Evolutionary conservation across 2,797 vertebrate species (phyloP), one percentile per base, ranked within the genome.

Genomic region (Benthosema pterotum): DNA sequence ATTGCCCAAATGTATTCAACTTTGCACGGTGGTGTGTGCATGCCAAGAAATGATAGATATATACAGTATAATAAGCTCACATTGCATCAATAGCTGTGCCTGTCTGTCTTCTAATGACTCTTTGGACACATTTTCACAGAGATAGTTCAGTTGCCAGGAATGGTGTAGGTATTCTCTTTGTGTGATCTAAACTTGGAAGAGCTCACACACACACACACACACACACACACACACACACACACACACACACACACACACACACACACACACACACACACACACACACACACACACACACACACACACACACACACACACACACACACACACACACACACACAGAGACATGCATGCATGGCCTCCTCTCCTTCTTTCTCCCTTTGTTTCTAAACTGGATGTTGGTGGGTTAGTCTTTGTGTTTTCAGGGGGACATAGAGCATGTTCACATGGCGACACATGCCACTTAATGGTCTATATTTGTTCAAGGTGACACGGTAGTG

Each of bases 401-500:
- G 83, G 22, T 5, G 22, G 65, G 62, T 71, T 66, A 69, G 69
- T 65, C 3, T 42, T 28, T n/a, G 12, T 61, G 72, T 86, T 89
- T 92, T 85, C 92, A 71, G 79, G 90, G 90, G 91, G 92, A 92
- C 12, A 91, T 92, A 90, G 90, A 81, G 69, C 3, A 16, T 74
- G 79, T 78, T 87, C 81, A 82, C 65, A 50, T 78, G 89, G 88
- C 88, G 88, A 79, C 66, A 78, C 86, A 90, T 87, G 87, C 88
- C 87, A 86, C 84, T 85, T 90, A 89, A 91, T 91, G 86, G 82
- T 83, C 75, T 77, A 79, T 84, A 89, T 91, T 88, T 90, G 88
- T 88, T 93, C 91, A 92, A 93, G 92, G 92, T 93, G 92, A 93
- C 91, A 91, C 84, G 75, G 75, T 15, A 80, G 80, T 78, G 79